These are phyloP conservation scores for Rhabdophis nuchalis DNA, from an alignment of 2,797 vertebrate species.

Conservation along the genomic window DNA sequence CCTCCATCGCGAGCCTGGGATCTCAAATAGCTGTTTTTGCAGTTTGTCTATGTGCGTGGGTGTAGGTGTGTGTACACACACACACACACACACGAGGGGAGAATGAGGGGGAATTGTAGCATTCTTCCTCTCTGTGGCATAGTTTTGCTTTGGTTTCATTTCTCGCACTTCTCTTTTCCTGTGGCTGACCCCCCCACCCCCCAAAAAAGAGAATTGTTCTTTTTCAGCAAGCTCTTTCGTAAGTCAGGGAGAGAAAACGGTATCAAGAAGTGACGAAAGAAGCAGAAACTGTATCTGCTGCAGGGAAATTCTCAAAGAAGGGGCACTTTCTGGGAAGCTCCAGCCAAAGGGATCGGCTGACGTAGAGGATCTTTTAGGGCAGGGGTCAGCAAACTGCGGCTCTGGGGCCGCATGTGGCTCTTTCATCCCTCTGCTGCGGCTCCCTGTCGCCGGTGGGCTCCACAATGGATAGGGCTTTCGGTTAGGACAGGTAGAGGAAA, in stretches of 20 bases:
- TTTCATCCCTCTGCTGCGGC: too few species aligned
- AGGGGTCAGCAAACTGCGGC: too few species aligned
- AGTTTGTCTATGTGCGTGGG: background rate
- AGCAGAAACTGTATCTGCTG: background rate
- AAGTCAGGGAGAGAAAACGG: background rate
- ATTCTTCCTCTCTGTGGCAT: background rate
- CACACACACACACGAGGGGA: background rate
- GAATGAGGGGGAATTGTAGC: background rate
- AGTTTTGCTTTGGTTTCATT: background rate
- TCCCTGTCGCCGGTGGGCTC: too few species aligned
- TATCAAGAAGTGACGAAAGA: background rate
- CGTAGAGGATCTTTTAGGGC: too few species aligned
- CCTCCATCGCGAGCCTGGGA: background rate
- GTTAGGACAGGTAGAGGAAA: too few species aligned
- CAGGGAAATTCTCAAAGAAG: background rate
- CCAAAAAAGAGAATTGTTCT: background rate
- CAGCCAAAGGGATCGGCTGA: background rate
- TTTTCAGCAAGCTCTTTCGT: background rate
- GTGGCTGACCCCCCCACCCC: background rate
- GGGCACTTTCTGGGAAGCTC: background rate
- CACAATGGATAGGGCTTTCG: too few species aligned
- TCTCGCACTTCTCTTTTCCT: background rate
- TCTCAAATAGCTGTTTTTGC: background rate
- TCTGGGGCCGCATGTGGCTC: too few species aligned
- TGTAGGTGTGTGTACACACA: background rate